Conservation (phyloP, 2,113 vertebrate species). For the Corapipo altera region DNA sequence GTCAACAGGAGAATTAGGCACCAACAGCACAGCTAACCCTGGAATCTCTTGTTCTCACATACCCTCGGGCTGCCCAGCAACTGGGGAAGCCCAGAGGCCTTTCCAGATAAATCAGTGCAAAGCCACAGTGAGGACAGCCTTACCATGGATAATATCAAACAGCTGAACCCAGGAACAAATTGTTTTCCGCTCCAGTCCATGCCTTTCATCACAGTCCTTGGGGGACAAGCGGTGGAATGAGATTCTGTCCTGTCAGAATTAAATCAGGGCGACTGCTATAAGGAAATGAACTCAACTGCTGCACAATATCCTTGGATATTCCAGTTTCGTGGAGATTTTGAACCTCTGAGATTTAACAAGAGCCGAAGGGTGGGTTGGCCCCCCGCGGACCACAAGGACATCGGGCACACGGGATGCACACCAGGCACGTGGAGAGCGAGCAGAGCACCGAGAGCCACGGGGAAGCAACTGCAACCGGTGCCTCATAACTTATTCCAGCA, state of each 20-base stretch:
- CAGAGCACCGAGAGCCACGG: rapidly evolving
- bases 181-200: rapidly evolving
- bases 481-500: not conserved
- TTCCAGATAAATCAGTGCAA: not conserved
- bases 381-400: rapidly evolving
- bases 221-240: not conserved
- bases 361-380: not conserved
- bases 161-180: not conserved
- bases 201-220: not conserved
- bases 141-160: rapidly evolving
- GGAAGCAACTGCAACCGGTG: not conserved
- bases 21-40: not conserved
- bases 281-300: not conserved
- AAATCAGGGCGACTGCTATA: not conserved
- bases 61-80: not conserved
- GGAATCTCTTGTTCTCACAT: not conserved
- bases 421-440: not conserved
- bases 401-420: rapidly evolving
- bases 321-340: not conserved
- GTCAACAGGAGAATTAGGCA: not conserved
- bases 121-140: not conserved
- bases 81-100: not conserved
- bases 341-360: rapidly evolving
- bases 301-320: not conserved
- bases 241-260: not conserved